Percentiles rank a stretch among this genome's conserved stretches.
Conservation (phyloP, 2,888 invertebrate species). For the Periphyllus acericola region DNA sequence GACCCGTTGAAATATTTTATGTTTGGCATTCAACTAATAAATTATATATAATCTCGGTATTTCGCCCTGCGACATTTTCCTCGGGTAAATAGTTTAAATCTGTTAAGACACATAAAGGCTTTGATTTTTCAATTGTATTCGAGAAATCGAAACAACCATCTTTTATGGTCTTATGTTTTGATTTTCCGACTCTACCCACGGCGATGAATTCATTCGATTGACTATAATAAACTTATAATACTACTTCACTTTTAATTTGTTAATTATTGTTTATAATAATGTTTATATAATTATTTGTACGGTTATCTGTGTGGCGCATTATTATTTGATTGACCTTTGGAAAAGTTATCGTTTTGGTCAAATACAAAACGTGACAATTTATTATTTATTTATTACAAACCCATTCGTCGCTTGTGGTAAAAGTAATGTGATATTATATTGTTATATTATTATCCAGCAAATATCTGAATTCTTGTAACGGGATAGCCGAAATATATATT, state of each 20-base stretch:
- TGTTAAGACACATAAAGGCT: neutral
- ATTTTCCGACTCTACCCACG: neutral
- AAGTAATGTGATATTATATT: neutral
- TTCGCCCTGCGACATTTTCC: neutral
- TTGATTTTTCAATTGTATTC: neutral
- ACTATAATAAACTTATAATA: neutral
- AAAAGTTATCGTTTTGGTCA: neutral
- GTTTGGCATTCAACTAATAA: neutral
- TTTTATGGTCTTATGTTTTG: neutral
- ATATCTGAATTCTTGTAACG: neutral
- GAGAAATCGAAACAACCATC: neutral
- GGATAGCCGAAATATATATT: neutral
- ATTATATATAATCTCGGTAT: neutral
- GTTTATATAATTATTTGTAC: neutral
- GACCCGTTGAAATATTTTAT: neutral
- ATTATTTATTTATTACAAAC: neutral
- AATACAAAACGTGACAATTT: neutral
- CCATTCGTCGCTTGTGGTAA: neutral
- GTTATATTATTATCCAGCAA: neutral
- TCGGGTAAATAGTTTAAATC: neutral
- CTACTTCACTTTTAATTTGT: neutral
- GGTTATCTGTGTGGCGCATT: conserved; percentile 1
- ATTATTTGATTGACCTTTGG: neutral
- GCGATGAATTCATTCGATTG: neutral
- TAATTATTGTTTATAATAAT: neutral